Base-by-base conservation (phyloP, 2,797 vertebrate species). In the Bradypus variegatus region DNA sequence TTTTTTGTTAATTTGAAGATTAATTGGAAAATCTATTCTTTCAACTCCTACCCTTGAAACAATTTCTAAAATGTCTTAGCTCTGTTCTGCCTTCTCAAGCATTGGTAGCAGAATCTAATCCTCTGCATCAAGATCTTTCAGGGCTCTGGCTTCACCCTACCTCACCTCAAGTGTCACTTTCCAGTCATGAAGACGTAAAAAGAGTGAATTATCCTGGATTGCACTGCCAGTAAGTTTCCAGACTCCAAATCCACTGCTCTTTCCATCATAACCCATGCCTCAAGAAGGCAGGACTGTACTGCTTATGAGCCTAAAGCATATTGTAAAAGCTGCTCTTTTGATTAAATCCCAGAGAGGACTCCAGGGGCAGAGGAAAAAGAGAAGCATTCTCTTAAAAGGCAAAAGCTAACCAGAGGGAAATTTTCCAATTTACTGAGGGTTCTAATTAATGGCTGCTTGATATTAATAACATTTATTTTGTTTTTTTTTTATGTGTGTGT, bases 281-380 rank as follows among this genome's bases (percentile, higher is more conserved):
- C 55, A 53, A 27, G 60, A 94, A 79, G 83, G 29, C 31, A 38
- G 9, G 15, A 18, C 80, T 81, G 62, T 60, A 67, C 45, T 38
- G 27, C 19, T 72, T 7, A 67, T 83, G 27, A 73, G 36, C 65
- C 55, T 25, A 65, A 45, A 73, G 16, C 16, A 58, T 67, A 33
- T 65, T 69, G 62, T 36, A 25, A 88, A 65, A 92, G 15, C 48
- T 73, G 65, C n/a, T 91, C 36, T 94, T 92, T 67, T 85, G 58
- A 67, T 72, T 72, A 53, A 62, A 10, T 92, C 62, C 75, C 78
- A 64, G 70, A 41, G n/a, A 82, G 69, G 83, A 82, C 19, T 36
- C 84, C n/a, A 23, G 31, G 3, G n/a, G 19, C 31, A 11, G 36
- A 75, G 5, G n/a, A 9, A n/a, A 86, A 76, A 38, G n/a, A 25